Evolutionary conservation across 2,888 invertebrate species (phyloP), one percentile per base, ranked within the genome.

Genomic region (Heteromurus nitidus): DNA sequence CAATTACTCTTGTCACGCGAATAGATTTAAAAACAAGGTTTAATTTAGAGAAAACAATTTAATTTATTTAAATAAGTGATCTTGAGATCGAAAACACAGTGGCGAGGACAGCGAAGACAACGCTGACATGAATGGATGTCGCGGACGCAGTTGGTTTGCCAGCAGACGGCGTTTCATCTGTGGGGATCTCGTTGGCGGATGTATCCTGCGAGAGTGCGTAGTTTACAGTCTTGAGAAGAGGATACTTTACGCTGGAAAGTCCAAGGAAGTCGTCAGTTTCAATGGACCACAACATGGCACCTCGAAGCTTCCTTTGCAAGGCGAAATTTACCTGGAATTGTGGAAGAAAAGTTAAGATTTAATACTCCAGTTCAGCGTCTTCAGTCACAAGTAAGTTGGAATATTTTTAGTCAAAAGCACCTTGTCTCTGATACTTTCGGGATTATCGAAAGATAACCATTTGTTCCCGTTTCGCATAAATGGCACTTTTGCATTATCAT

Each of bases 361-460:
- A 36, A 65, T 72, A 53, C 83, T n/a, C n/a, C n/a, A n/a, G 82
- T 62, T n/a, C 44, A n/a, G 44, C n/a, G 7, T 22, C 60, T 5
- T 26, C 24, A 22, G n/a, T n/a, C 18, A 28, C 13, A 62, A 60
- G 16, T 22, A 42, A 18, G 28, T 58, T 1, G 16, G 18, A 30
- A 20, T 22, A 2, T 50, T 47, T 20, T 68, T 50, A 26, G 1
- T 16, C 22, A 16, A 28, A 50, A 11, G 16, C 24, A 95, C 93
- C 92, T 96, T 96, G 50, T 92, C 91, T 24, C 91, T 91, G 60
- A 96, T 92, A 16, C 95, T 95, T 24, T 92, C 91, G 0, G 92
- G 91, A 88, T 95, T 93, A 87, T 96, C 96, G 87, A 94, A 96
- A 0, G 93, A 90, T 16, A 96, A 93, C 70, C 96, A 92, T 80